A percentile compares a stretch with the other conserved stretches of the same genome.
phyloP scores from a whole-genome alignment of 2,888 invertebrate species.

The Drosophila formosana region DNA sequence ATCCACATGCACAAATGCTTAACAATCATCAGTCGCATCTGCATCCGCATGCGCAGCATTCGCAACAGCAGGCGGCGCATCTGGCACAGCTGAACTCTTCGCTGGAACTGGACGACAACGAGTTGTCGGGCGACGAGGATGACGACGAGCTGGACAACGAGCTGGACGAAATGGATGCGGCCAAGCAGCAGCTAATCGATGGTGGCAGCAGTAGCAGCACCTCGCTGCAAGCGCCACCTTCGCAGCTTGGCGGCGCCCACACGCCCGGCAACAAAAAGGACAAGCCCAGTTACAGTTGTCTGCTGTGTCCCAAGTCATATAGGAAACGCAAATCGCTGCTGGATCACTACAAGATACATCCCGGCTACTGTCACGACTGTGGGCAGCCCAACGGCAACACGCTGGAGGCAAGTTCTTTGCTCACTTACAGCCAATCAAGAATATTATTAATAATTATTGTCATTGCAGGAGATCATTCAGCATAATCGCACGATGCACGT shows the following conservation, averaged over 20 bases:
- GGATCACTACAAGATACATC: slow-evolving; percentile 85
- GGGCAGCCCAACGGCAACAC: slow-evolving; percentile 84
- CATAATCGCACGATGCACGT: slow-evolving; percentile 84
- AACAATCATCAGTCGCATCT: slow-evolving; percentile 47
- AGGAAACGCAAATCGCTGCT: slow-evolving; percentile 84
- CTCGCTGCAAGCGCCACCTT: slow-evolving; percentile 80
- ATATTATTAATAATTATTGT: not conserved
- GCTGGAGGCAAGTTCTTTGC: slow-evolving; percentile 73
- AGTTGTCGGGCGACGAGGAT: slow-evolving; percentile 81
- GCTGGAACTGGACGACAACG: slow-evolving; percentile 80
- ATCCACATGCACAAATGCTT: slow-evolving; percentile 55
- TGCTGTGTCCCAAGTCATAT: slow-evolving; percentile 84
- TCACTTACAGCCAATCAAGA: too few relatives aligned
- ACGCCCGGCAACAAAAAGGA: slow-evolving; percentile 79
- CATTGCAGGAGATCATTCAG: slow-evolving; percentile 83
- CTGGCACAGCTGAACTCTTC: slow-evolving; percentile 66
- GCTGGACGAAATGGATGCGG: slow-evolving; percentile 79
- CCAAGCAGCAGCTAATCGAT: slow-evolving; percentile 82
- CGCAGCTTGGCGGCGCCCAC: slow-evolving; percentile 58
- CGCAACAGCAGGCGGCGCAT: slow-evolving; percentile 49
- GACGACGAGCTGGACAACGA: slow-evolving; percentile 80
- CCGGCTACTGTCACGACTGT: slow-evolving; percentile 85
- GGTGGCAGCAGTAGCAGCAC: slow-evolving; percentile 83
- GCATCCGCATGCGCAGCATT: slow-evolving; percentile 38
- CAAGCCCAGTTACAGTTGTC: slow-evolving; percentile 83